These are phyloP conservation scores for Morpho helenor DNA, from an alignment of 2,888 invertebrate genomes.

Conservation along the genomic window DNA sequence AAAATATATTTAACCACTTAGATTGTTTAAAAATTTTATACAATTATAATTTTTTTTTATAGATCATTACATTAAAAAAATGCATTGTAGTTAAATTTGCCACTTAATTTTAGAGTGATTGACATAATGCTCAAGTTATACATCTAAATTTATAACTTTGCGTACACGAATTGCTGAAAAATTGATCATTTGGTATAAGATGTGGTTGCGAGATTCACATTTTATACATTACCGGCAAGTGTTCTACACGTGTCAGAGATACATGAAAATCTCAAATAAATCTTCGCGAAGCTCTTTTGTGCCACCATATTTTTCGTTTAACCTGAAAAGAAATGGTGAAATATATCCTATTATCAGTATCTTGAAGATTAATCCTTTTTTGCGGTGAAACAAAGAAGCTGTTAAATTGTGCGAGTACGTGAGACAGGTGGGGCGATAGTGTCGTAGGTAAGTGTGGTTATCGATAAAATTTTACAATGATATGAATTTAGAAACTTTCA, in stretches of 20 bases:
- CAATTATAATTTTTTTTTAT: no score
- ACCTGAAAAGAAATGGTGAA: constrained; percentile 11
- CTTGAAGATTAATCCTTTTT: constrained; percentile 25
- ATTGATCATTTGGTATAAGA: no score
- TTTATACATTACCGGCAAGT: neutral
- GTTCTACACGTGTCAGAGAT: neutral
- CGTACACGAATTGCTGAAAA: no score
- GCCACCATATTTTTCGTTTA: constrained; percentile 11
- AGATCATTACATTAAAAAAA: no score
- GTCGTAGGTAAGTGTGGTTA: neutral
- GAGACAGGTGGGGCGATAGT: constrained; percentile 17
- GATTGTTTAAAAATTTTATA: no score
- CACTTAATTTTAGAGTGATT: no score
- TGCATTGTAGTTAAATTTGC: no score
- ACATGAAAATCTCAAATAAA: constrained; percentile 7
- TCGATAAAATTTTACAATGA: constrained; percentile 1
- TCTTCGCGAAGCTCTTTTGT: constrained; percentile 7
- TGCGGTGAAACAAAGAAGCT: constrained; percentile 24
- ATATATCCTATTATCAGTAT: constrained; percentile 17
- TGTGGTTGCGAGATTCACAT: neutral
- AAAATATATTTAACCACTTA: no score
- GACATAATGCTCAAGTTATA: no score
- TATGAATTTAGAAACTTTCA: no score
- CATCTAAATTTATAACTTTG: no score
- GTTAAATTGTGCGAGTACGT: constrained; percentile 18